phyloP scores from a whole-genome alignment of 1,140 invertebrate genomes.

The Brachionus rotundiformis region DNA sequence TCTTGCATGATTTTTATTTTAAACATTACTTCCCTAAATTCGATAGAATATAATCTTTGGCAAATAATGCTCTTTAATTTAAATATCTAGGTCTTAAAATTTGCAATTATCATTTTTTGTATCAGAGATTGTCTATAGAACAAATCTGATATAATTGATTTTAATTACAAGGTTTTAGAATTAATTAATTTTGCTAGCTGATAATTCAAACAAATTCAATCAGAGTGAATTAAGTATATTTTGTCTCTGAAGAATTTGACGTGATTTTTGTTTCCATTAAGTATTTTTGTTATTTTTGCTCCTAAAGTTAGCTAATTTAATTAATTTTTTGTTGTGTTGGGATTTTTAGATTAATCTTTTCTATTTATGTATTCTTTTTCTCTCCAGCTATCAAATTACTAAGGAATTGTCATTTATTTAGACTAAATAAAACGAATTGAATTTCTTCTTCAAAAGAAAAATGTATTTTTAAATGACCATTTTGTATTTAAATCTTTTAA shows the following conservation, averaged over 20 bases:
- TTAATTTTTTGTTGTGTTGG: conserved; percentile 1
- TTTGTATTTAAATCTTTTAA: background rate
- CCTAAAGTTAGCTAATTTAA: conserved; percentile 14
- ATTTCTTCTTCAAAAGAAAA: background rate
- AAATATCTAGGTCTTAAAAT: background rate
- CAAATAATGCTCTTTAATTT: background rate
- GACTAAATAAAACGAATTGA: background rate
- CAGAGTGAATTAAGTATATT: background rate
- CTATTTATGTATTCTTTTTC: conserved; percentile 3
- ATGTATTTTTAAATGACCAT: background rate
- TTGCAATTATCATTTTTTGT: background rate
- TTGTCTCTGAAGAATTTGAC: background rate
- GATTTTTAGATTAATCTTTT: background rate
- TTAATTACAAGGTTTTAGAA: background rate
- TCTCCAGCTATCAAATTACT: background rate
- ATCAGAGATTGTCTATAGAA: background rate
- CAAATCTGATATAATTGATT: background rate
- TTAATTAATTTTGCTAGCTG: background rate
- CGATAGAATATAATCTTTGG: background rate
- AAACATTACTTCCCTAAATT: background rate
- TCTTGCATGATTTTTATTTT: background rate
- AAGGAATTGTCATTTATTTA: background rate
- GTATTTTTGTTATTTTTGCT: background rate
- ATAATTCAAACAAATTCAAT: background rate
- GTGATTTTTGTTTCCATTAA: background rate